Conservation (phyloP, 30 jellyfish, hydroid and myxozoan genomes). For the Haliclystus octoradiatus region DNA sequence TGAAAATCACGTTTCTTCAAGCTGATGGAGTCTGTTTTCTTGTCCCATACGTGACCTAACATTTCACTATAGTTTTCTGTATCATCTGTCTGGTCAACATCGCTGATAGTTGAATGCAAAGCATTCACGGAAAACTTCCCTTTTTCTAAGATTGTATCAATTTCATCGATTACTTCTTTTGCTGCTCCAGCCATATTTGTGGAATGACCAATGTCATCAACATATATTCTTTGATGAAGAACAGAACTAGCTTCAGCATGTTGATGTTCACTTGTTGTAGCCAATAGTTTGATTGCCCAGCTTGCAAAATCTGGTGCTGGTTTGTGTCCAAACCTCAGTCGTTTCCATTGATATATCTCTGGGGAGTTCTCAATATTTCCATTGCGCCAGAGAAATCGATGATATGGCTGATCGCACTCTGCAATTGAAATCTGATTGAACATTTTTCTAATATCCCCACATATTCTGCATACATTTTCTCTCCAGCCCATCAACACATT, state of each 20-base stretch:
- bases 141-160: background rate
- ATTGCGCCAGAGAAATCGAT: constrained; percentile 25
- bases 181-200: background rate
- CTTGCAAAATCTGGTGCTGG: constrained; percentile 7
- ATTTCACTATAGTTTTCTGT: background rate
- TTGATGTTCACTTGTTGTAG: background rate
- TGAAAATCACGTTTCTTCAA: background rate
- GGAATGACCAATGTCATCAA: constrained; percentile 1
- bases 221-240: background rate
- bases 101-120: background rate
- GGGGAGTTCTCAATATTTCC: constrained; percentile 11
- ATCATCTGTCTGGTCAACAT: background rate
- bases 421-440: constrained; percentile 12
- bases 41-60: background rate
- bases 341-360: constrained; percentile 13
- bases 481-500: background rate
- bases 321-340: constrained; percentile 16
- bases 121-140: background rate
- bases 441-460: constrained; percentile 20
- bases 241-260: background rate
- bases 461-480: background rate
- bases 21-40: background rate
- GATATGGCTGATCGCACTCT: constrained; percentile 16
- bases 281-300: constrained; percentile 11
- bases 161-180: background rate